These are phyloP conservation scores for Crotalus helleri DNA, from an alignment of 2,113 vertebrate species.

Conservation along the genomic window DNA sequence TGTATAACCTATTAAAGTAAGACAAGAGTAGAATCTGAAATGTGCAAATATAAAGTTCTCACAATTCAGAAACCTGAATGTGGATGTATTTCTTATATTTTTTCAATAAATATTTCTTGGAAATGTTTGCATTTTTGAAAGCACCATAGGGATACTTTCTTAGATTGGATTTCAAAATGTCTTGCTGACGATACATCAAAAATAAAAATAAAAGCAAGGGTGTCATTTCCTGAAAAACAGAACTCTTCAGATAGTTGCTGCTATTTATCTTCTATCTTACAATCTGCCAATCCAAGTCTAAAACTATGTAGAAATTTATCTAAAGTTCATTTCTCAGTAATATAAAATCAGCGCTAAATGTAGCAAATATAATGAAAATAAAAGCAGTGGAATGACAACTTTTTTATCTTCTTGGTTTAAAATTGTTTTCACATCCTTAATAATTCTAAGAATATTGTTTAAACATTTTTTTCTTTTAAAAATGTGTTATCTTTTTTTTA, in stretches of 20 bases:
- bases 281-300: not conserved
- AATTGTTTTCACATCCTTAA: not conserved
- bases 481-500: not conserved
- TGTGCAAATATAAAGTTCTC: not conserved
- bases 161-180: not conserved
- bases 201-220: not conserved
- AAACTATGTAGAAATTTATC: not conserved
- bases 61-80: not conserved
- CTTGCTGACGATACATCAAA: not conserved
- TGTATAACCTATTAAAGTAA: not conserved
- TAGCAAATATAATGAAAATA: not conserved
- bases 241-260: not conserved
- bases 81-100: not conserved
- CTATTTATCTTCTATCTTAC: not conserved
- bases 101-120: not conserved
- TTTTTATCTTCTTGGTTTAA: not conserved
- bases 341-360: slow-evolving; percentile 20
- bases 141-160: not conserved
- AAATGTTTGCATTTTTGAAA: slow-evolving; percentile 17
- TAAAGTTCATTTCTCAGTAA: not conserved
- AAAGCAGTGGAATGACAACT: not conserved
- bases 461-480: not conserved
- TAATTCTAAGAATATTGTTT: not conserved
- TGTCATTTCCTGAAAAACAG: not conserved
- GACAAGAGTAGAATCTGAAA: not conserved